Percentiles rank a stretch among this genome's conserved stretches.
phyloP scores from a whole-genome alignment of 1,140 invertebrate genomes.

The Drosophila nikananu region DNA sequence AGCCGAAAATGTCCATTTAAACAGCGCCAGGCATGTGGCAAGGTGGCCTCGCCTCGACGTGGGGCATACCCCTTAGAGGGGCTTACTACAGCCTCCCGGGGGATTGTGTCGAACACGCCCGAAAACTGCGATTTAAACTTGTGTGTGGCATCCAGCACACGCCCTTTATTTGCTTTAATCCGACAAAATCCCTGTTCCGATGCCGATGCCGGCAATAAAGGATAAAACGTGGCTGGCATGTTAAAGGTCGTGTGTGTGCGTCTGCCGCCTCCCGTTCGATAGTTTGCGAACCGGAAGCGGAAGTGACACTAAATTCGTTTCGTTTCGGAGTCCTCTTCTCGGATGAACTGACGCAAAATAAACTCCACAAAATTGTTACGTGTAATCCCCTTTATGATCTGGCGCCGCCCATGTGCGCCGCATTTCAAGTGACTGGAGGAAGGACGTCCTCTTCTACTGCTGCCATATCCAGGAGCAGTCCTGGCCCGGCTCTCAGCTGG shows the following conservation, averaged over 20 bases:
- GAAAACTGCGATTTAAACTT: constrained; percentile 65
- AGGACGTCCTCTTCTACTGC: constrained; percentile 24
- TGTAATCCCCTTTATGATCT: constrained; percentile 83
- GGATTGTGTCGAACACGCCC: constrained; percentile 19
- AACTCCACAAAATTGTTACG: constrained; percentile 77
- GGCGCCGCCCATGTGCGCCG: constrained; percentile 63
- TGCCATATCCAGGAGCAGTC: constrained; percentile 77
- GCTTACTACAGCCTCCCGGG: not conserved
- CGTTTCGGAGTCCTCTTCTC: constrained; percentile 53
- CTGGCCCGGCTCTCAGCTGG: constrained; percentile 76
- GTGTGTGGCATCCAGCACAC: constrained; percentile 76
- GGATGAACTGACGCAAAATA: constrained; percentile 54
- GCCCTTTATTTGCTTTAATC: constrained; percentile 83
- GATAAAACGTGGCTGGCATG: constrained; percentile 79
- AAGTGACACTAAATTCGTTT: constrained; percentile 83
- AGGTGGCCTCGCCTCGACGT: constrained; percentile 13
- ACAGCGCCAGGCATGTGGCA: constrained; percentile 15
- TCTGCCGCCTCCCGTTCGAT: constrained; percentile 39
- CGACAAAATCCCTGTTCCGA: constrained; percentile 78
- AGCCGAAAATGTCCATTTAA: constrained; percentile 51
- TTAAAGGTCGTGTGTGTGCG: constrained; percentile 53
- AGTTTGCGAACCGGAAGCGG: constrained; percentile 78
- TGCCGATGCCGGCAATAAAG: constrained; percentile 82
- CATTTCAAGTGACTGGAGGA: constrained; percentile 65
- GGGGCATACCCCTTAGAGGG: constrained; percentile 29